Percentiles rank a stretch among this genome's conserved stretches.
Conservation (phyloP, 2,797 vertebrate genomes). For the Eupleurogrammus muticus region DNA sequence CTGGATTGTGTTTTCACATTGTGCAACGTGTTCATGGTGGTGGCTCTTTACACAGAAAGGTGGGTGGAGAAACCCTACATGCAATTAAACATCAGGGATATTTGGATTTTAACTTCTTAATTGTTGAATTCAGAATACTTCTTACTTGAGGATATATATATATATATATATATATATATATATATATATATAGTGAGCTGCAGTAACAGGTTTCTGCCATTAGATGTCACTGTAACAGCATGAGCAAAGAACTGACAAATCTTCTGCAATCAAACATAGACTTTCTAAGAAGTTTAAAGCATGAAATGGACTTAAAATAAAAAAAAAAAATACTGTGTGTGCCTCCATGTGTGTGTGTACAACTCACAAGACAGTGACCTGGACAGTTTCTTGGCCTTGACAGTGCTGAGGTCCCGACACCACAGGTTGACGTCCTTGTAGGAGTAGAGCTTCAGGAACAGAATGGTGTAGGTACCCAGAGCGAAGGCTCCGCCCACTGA, state of each 20-base stretch:
- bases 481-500: conserved; percentile 86
- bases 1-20: too few species aligned
- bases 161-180: too few species aligned
- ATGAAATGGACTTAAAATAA: not conserved
- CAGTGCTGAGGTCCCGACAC: conserved; percentile 84
- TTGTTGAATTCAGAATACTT: too few species aligned
- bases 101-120: too few species aligned
- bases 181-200: too few species aligned
- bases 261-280: not conserved
- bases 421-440: conserved; percentile 92
- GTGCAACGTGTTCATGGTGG: too few species aligned
- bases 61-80: too few species aligned
- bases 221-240: conserved; percentile 70
- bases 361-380: conserved; percentile 88
- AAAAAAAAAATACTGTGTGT: not conserved
- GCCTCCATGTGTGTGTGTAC: not conserved
- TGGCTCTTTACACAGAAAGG: too few species aligned
- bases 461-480: conserved; percentile 85
- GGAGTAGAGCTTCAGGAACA: conserved; percentile 93
- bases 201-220: conserved; percentile 37
- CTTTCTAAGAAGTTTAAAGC: not conserved
- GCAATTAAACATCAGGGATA: too few species aligned
- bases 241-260: not conserved
- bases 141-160: too few species aligned
- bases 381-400: conserved; percentile 78